phyloP scores from a whole-genome alignment of 2,113 vertebrate genomes.

The Datnioides undecimradiatus region DNA sequence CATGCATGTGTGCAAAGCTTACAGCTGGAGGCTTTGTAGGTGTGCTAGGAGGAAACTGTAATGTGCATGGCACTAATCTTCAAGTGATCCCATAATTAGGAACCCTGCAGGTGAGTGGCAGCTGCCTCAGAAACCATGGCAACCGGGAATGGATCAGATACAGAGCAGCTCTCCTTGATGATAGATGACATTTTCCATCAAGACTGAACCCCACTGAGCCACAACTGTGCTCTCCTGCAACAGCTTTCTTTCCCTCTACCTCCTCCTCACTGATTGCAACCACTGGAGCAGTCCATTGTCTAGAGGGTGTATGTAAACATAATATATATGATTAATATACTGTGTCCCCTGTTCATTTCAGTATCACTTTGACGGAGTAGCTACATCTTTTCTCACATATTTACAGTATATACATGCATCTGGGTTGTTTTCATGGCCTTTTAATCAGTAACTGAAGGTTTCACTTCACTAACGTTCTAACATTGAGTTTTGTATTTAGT shows the following conservation, averaged over 20 bases:
- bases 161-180: constrained; percentile 56
- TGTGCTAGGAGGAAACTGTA: not conserved
- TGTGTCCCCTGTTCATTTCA: too few relatives aligned
- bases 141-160: constrained; percentile 43
- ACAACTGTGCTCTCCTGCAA: constrained; percentile 24
- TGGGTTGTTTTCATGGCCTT: too few relatives aligned
- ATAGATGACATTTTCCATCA: constrained; percentile 59
- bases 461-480: too few relatives aligned
- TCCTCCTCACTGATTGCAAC: not conserved
- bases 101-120: constrained; percentile 66
- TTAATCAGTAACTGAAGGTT: too few relatives aligned
- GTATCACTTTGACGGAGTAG: too few relatives aligned
- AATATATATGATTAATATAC: not conserved
- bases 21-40: not conserved
- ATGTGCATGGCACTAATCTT: constrained; percentile 1
- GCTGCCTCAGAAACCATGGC: constrained; percentile 66
- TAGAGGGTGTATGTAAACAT: not conserved
- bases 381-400: too few relatives aligned
- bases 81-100: constrained; percentile 46
- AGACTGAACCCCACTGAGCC: constrained; percentile 33
- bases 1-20: not conserved
- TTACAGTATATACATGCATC: too few relatives aligned
- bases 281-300: not conserved
- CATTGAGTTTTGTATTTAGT: too few relatives aligned
- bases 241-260: not conserved